Base-by-base conservation (phyloP, 1,140 invertebrate species). In the Whitmania pigra region DNA sequence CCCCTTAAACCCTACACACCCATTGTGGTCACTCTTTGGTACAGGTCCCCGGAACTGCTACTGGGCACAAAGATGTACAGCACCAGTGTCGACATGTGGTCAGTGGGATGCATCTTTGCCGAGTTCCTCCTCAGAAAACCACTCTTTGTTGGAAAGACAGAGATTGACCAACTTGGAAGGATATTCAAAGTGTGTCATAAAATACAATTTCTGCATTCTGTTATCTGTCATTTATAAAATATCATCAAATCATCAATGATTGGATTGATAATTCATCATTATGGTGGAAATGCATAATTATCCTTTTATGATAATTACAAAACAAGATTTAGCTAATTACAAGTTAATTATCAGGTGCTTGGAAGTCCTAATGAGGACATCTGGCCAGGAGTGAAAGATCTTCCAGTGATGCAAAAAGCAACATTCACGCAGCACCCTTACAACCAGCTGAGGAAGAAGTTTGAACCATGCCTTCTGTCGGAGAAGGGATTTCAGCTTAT, bases 71-170 rank as follows among this genome's bases (percentile, higher is more conserved):
- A 93, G 81, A 85, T 86, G 76, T 99, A 99, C 83, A 96, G 94
- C 2, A 96, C 92, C 2, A 88, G 90, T 2, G 91, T 99, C 69
- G 96, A 99, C 81, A 88, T 99, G 82, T 99, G 96, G 96, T 97
- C 94, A 18, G 93, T 98, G 13, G 96, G 96, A 54, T 99, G 96
- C 80, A 99, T 99, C 75, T 98, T 99, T 83, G 95, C 92, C 0
- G 97, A 99, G 81, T 88, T 99, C 53, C 83, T 99, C 6, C 88
- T 89, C 63, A 94, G 97, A 90, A 90, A 94, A 78, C 90, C 95
- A 5, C 81, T 99, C 18, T 99, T 98, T 80, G 92, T 92, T 2
- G 96, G 95, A 6, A 95, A 97, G 84, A 90, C 90, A 6, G 94
- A 99, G 81, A 88, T 92, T 22, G 94, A 98, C 82, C 91, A 98